Base-by-base conservation (phyloP, 2,888 invertebrate species). In the Spialia ferax region DNA sequence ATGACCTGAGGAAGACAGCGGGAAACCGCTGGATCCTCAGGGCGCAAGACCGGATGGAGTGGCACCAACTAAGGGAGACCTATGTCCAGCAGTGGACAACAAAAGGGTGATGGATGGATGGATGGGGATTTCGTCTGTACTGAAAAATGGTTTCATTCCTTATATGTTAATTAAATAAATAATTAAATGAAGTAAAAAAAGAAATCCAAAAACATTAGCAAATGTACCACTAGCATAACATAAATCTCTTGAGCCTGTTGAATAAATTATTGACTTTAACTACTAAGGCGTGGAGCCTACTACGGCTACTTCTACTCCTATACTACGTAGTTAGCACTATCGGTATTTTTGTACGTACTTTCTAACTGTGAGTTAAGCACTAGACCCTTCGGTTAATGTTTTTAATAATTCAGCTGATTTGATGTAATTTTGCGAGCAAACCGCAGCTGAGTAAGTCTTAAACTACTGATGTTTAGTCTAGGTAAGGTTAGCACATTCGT, bases 321-420 rank as follows among this genome's bases (percentile, higher is more conserved):
- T 64, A 64, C 48, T 50, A n/a, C n/a, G n/a, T n/a, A n/a, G 29
- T 5, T 29, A 50, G 64, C 50, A 64, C 48, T 64, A 57, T 50
- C 57, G 64, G 32, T 64, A 64, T 64, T 64, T 64, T 64, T 64
- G 32, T 29, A 45, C 64, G 15, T 22, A 64, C 32, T 57, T 64
- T 56, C 48, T 64, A 64, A 64, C 57, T 57, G 35, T 50, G 50
- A 57, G 64, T 64, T 50, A 50, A n/a, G n/a, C 50, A 56, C 42
- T 57, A 64, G 57, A 64, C 57, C 64, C 63, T 57, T 35, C 50
- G 64, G 48, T 50, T 64, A 66, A 66, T 60, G 52, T 66, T 74
- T 86, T 86, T 79, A 90, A 91, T 91, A 87, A 91, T 91, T 89
- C 87, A 89, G 74, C 70, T 80, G 82, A 87, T 87, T 85, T 82